These are phyloP conservation scores for Homalodisca vitripennis DNA, from an alignment of 1,140 invertebrate genomes.

Conservation along the genomic window DNA sequence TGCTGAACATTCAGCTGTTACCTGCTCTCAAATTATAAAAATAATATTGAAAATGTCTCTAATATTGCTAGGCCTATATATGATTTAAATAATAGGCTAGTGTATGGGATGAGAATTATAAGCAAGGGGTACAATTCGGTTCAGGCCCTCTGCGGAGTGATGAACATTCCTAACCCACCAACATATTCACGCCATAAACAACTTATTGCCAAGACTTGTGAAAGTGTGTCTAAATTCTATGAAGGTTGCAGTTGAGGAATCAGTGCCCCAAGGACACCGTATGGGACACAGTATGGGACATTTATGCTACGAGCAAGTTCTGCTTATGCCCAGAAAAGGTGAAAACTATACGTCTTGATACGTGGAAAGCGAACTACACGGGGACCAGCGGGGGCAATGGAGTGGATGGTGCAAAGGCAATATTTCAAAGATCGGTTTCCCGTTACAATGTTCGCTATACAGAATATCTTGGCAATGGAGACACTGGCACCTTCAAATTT, in stretches of 20 bases:
- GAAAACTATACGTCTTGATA: neutral
- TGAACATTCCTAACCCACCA: neutral
- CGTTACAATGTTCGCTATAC: conserved; percentile 33
- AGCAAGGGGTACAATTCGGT: neutral
- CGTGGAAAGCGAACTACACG: conserved; percentile 32
- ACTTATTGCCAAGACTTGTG: neutral
- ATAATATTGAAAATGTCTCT: conserved; percentile 1
- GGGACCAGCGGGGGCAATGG: conserved; percentile 40
- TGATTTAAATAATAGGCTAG: conserved; percentile 10
- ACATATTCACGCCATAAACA: neutral
- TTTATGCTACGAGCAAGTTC: conserved; percentile 4
- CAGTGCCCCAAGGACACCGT: neutral
- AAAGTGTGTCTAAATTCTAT: neutral
- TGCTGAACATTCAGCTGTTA: neutral
- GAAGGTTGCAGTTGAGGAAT: neutral
- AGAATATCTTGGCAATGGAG: conserved; percentile 38
- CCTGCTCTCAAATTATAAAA: conserved; percentile 1
- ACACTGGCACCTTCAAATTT: conserved; percentile 28
- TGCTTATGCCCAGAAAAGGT: conserved; percentile 3
- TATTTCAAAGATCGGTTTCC: conserved; percentile 37
- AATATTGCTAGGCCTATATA: neutral
- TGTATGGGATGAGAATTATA: conserved; percentile 1
- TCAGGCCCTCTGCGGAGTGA: neutral
- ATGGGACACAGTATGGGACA: neutral
- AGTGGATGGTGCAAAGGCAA: conserved; percentile 35